A percentile compares a stretch with the other conserved stretches of the same genome.
These are phyloP conservation scores for Cabera pusaria DNA, from an alignment of 2,888 invertebrate genomes.

Conservation along the genomic window DNA sequence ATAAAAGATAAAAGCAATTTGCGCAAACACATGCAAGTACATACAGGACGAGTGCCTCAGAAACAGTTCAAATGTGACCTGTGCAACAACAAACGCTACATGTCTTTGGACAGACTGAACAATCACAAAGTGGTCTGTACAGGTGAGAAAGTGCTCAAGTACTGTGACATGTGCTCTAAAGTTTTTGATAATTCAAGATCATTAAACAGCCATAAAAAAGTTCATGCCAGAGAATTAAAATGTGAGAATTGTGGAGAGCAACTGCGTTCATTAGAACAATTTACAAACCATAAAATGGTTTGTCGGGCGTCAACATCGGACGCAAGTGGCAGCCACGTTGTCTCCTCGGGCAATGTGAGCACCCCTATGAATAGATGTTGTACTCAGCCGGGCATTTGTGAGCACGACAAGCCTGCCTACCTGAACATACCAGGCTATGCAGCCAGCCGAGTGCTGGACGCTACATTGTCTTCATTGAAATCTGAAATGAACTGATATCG, in stretches of 20 bases:
- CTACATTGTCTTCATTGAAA: slow-evolving; percentile 75
- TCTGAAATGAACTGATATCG: slow-evolving; percentile 74
- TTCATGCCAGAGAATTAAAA: slow-evolving; percentile 79
- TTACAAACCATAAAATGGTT: slow-evolving; percentile 77
- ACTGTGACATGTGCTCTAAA: slow-evolving; percentile 82
- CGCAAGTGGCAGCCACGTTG: slow-evolving; percentile 54
- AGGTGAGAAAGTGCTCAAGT: slow-evolving; percentile 77
- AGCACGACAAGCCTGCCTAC: slow-evolving; percentile 80
- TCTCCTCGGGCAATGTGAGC: slow-evolving; percentile 35
- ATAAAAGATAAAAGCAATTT: slow-evolving; percentile 82
- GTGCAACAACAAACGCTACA: slow-evolving; percentile 80
- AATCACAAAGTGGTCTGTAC: slow-evolving; percentile 81
- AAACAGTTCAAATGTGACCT: slow-evolving; percentile 82
- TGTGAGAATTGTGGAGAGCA: slow-evolving; percentile 80
- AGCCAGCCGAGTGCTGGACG: slow-evolving; percentile 71
- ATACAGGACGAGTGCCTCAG: slow-evolving; percentile 78
- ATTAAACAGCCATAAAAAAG: slow-evolving; percentile 80
- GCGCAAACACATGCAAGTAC: slow-evolving; percentile 82
- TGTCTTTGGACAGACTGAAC: slow-evolving; percentile 79
- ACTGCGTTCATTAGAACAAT: slow-evolving; percentile 77
- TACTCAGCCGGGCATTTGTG: slow-evolving; percentile 75
- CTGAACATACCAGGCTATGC: slow-evolving; percentile 79
- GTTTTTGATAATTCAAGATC: slow-evolving; percentile 82
- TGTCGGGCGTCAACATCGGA: slow-evolving; percentile 64
- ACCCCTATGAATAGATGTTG: slow-evolving; percentile 65